Evolutionary conservation across 2,113 vertebrate genomes (phyloP), one percentile per base, ranked within the genome.

Genomic region (Scartelaos histophorus): DNA sequence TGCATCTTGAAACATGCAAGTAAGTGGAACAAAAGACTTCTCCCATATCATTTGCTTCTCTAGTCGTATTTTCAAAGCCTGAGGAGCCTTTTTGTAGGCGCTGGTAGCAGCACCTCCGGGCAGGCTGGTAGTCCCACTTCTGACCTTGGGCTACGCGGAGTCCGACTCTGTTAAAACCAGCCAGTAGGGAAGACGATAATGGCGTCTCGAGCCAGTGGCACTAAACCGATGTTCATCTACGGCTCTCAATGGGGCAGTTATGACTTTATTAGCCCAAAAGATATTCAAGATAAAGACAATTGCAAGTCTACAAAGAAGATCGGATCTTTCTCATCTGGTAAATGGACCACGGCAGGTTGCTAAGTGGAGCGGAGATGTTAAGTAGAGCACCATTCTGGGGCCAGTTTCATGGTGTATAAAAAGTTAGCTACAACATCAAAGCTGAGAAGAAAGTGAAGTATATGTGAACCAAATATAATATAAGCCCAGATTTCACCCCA

Each of bases 281-380:
- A 66, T 66, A 66, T 46, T 47, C 38, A 47, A 45, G 65, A 66
- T 47, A 24, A 47, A 47, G 45, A 66, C 65, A 66, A 66, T 66
- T 24, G 65, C 65, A 47, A 24, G 65, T 24, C 65, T 47, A 47
- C 11, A 9, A 24, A 24, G 38, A 21, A 21, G 38, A 66, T 45
- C 21, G 24, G 45, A 66, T 43, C 47, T 66, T 66, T 12, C 38
- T 66, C 65, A 66, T 66, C 13, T 43, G 38, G n/a, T 46, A 47
- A 66, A 66, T 66, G 45, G 38, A 24, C 65, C 45, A 45, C 12
- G 45, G 43, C 24, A 21, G 73, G 72, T 61, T 67, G 54, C 19
- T 82, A 84, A 81, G 56, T 90, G 58, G 88, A 85, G 79, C 88
- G 84, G 24, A 51, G 67, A 25, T 61, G 56, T 70, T 80, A 89